These are phyloP conservation scores for Nesidiocoris tenuis DNA, from an alignment of 2,888 invertebrate species.

Conservation along the genomic window DNA sequence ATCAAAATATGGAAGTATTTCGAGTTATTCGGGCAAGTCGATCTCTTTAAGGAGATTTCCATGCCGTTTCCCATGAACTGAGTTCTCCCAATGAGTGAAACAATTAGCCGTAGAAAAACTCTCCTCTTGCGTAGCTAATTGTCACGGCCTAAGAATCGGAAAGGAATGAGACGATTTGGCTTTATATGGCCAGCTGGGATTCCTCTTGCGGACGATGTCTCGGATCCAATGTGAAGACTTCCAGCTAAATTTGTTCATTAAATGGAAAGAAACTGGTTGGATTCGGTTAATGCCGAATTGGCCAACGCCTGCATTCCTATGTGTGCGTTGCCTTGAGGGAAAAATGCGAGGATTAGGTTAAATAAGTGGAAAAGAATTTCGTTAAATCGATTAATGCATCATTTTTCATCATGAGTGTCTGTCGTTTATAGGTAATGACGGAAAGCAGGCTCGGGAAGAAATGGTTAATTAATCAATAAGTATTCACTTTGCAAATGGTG, in stretches of 20 bases:
- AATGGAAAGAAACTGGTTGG: not conserved
- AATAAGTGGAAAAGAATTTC: too few species aligned
- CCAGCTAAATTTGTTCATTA: not conserved
- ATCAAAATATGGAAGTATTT: too few species aligned
- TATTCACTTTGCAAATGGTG: too few species aligned
- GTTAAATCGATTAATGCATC: too few species aligned
- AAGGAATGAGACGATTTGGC: not conserved
- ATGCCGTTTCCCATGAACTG: not conserved
- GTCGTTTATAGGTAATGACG: too few species aligned
- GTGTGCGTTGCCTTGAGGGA: not conserved
- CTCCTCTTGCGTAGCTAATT: not conserved
- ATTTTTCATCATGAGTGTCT: too few species aligned
- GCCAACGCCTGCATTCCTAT: not conserved
- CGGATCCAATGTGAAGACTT: not conserved
- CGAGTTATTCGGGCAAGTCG: too few species aligned
- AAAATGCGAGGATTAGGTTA: too few species aligned
- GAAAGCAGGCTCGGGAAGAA: too few species aligned
- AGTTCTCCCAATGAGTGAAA: not conserved
- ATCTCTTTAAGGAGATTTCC: too few species aligned
- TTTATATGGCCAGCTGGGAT: not conserved
- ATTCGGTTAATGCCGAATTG: not conserved
- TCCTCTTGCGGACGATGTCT: not conserved
- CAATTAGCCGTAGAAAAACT: not conserved
- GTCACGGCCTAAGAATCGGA: not conserved
- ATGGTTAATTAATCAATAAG: too few species aligned